Evolutionary conservation across 2,113 vertebrate genomes (phyloP).

Genomic region (Rhadina sibilatrix): DNA sequence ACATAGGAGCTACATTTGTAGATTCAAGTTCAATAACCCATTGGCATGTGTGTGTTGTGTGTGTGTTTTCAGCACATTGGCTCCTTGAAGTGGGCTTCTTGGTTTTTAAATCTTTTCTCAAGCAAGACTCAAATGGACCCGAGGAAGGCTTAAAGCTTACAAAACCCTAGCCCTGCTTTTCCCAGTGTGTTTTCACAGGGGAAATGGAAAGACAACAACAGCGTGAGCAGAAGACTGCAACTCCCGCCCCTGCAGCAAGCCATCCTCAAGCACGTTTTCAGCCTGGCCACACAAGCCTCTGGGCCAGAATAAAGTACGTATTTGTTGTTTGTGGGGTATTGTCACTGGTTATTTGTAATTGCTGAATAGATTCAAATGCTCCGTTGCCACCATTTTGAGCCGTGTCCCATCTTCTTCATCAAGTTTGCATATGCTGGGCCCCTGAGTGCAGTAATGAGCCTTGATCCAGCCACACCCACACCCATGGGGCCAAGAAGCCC

Average conservation of each 20-base stretch:
- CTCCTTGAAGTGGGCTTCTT: not conserved
- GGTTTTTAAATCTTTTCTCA: not conserved
- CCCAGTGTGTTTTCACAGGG: not conserved
- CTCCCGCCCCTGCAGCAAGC: not conserved
- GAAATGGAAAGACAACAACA: not conserved
- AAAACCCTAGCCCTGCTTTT: not conserved
- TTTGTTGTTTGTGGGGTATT: not conserved
- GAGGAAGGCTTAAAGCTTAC: not conserved
- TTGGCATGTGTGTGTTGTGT: fast-evolving
- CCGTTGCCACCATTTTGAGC: not conserved
- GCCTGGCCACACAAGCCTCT: not conserved
- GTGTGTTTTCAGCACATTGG: not conserved
- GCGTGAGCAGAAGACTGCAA: not conserved
- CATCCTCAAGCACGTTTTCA: not conserved
- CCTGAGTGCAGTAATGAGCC: not conserved
- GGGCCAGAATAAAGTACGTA: not conserved
- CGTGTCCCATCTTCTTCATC: not conserved
- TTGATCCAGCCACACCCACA: not conserved
- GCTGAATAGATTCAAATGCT: not conserved
- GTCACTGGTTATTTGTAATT: not conserved
- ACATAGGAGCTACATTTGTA: not conserved
- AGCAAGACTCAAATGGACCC: not conserved
- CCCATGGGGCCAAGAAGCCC: not conserved
- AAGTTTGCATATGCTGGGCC: not conserved
- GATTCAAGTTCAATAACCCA: not conserved